These are phyloP conservation scores for Ornithoptera alexandrae DNA, from an alignment of 2,888 invertebrate genomes.

Conservation along the genomic window DNA sequence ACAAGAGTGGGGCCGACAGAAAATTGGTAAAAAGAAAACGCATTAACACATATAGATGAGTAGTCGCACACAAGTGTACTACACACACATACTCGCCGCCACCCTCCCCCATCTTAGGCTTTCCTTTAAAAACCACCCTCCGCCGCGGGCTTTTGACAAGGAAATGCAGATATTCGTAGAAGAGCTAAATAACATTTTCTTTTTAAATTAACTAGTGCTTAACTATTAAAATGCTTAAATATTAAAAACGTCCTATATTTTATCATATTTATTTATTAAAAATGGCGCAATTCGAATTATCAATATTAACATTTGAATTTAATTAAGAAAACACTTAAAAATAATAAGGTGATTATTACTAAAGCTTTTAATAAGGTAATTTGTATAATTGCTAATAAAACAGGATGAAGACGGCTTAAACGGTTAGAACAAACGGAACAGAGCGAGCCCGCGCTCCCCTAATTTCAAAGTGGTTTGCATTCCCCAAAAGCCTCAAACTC, in stretches of 20 bases:
- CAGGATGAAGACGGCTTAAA: slow-evolving; percentile 12
- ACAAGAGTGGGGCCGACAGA: slow-evolving; percentile 51
- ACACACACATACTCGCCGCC: slow-evolving; percentile 66
- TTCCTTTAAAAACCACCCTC: slow-evolving; percentile 67
- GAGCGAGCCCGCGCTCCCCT: slow-evolving; percentile 46
- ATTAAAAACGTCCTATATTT: too few species aligned
- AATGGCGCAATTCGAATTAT: background rate
- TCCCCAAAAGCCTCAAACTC: slow-evolving; percentile 66
- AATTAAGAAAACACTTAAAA: background rate
- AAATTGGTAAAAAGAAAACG: slow-evolving; percentile 81
- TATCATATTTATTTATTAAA: too few species aligned
- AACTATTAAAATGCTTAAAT: too few species aligned
- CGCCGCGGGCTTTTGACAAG: slow-evolving; percentile 73
- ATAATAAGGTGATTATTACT: background rate
- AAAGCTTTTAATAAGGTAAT: slow-evolving; percentile 12
- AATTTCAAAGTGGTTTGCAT: slow-evolving; percentile 63
- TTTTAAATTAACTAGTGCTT: slow-evolving; percentile 38
- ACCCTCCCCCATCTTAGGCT: slow-evolving; percentile 41
- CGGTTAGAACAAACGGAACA: slow-evolving; percentile 30
- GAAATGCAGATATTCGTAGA: slow-evolving; percentile 79
- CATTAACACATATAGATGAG: slow-evolving; percentile 80
- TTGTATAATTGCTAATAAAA: slow-evolving; percentile 25
- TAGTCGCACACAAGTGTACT: slow-evolving; percentile 76
- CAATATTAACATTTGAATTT: background rate
- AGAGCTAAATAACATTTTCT: slow-evolving; percentile 68